Evolutionary conservation across 1,140 invertebrate genomes (phyloP), one percentile per base, ranked within the genome.

Genomic region (Psix sp.): DNA sequence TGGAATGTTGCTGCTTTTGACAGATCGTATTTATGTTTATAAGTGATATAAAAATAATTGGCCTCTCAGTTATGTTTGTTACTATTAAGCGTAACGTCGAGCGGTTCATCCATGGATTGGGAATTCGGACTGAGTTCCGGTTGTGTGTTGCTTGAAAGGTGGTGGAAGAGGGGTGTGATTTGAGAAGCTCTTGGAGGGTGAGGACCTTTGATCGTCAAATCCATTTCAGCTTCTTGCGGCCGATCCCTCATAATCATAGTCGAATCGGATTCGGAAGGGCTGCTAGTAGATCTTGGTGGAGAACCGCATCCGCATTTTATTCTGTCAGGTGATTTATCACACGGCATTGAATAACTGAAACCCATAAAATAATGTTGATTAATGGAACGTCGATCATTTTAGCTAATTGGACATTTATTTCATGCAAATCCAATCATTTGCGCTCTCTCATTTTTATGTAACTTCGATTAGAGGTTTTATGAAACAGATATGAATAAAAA

Each of bases 161-260:
- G 85, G 68, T 84, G 84, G 26, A 83, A 83, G 1, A 85, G 74
- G 13, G 76, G 76, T n/a, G 80, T 65, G 35, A 82, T 80, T 67
- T 77, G 78, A 11, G 78, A 46, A 31, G 82, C 76, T 36, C 80
- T 79, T 4, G 76, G 49, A 10, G 79, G 77, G 62, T 80, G 78
- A 24, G 76, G 79, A 21, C 79, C 78, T 46, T 87, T 86, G 38
- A 87, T 76, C 4, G 86, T 87, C 14, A 87, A 77, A 65, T 86
- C 86, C 73, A 87, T 87, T 29, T 87, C 86, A 7, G 84, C 77
- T 49, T 86, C 85, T 56, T 87, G 86, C 18, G 83, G 84, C 56
- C 81, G 76, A 24, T 86, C 83, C 48, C 78, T 78, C 17, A 77
- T 67, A 7, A 62, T 62, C 51, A 81, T 33, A 16, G 67, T 65